A percentile compares a stretch with the other conserved stretches of the same genome.
phyloP scores from a whole-genome alignment of 2,113 vertebrate species.

The Recurvirostra avosetta region DNA sequence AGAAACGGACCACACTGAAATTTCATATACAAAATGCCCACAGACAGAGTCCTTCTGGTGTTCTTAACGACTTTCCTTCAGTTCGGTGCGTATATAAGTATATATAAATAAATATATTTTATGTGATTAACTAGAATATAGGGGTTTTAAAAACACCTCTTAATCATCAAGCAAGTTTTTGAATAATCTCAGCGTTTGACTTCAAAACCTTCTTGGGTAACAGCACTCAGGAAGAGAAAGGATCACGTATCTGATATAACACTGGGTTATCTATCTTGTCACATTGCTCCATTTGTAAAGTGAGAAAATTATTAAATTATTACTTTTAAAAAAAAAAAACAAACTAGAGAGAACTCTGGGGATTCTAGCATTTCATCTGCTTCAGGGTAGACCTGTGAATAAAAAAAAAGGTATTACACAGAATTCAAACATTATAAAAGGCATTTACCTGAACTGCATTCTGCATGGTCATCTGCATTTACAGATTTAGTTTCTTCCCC shows the following conservation, averaged over 20 bases:
- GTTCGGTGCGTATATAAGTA: not conserved
- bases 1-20: not conserved
- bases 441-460: slow-evolving; percentile 75
- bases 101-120: not conserved
- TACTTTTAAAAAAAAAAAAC: not conserved
- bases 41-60: not conserved
- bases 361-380: not conserved
- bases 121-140: not conserved
- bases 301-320: not conserved
- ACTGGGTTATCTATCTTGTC: not conserved
- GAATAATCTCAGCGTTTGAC: not conserved
- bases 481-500: slow-evolving; percentile 34
- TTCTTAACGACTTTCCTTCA: not conserved
- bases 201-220: not conserved
- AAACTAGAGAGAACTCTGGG: not conserved
- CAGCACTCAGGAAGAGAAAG: not conserved
- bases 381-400: not conserved
- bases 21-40: not conserved
- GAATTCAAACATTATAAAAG: not conserved
- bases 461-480: slow-evolving; percentile 67
- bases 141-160: not conserved
- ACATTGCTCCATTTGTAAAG: not conserved
- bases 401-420: not conserved
- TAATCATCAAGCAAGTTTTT: not conserved
- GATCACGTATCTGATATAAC: not conserved